Evolutionary conservation across 2,888 invertebrate species (phyloP).

Genomic region (Dastarcus helophoroides): DNA sequence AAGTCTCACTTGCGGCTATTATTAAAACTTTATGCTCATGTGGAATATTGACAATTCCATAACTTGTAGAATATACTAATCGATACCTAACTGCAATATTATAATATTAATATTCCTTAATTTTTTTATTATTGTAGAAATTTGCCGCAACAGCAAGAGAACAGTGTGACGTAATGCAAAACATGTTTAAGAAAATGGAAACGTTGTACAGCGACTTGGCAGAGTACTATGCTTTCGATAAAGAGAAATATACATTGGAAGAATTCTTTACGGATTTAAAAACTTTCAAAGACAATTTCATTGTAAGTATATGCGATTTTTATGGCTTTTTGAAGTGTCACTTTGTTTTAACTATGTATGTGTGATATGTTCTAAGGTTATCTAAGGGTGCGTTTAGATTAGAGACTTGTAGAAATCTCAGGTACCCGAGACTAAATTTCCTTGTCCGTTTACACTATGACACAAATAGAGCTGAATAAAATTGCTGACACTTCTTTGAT

Average conservation of each 20-base stretch:
- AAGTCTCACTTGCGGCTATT: no score
- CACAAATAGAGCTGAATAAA: no score
- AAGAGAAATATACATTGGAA: constrained; percentile 85
- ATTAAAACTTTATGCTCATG: constrained; percentile 1
- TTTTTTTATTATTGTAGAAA: constrained; percentile 17
- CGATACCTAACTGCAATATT: no score
- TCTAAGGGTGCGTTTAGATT: no score
- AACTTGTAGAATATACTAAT: no score
- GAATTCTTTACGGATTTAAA: constrained; percentile 94
- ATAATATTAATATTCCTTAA: not conserved
- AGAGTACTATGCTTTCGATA: constrained; percentile 87
- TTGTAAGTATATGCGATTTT: constrained; percentile 43
- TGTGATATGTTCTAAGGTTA: no score
- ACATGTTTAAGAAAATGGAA: constrained; percentile 92
- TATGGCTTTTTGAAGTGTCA: not conserved
- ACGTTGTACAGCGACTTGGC: constrained; percentile 70
- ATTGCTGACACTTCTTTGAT: no score
- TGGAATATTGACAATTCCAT: not conserved
- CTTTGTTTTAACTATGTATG: no score
- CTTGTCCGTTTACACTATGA: no score
- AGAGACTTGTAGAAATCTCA: no score
- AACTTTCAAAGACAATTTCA: constrained; percentile 84
- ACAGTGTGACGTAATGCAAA: constrained; percentile 78
- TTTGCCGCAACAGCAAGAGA: constrained; percentile 64
- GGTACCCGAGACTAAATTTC: no score